Evolutionary conservation across 2,888 invertebrate species (phyloP).

Genomic region (Omphaloscelis lunosa): DNA sequence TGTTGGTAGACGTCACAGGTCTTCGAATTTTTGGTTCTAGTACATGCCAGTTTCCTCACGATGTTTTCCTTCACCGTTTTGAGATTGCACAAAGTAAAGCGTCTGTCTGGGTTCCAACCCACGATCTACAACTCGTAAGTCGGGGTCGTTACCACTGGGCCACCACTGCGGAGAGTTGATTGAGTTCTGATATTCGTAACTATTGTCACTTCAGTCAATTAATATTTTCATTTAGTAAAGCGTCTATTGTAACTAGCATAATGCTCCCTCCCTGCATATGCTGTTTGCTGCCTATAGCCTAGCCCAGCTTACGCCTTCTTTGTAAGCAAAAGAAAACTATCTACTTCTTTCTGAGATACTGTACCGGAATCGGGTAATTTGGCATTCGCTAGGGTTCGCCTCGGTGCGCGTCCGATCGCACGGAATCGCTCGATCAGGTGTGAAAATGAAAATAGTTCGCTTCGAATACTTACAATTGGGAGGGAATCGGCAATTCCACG

Average conservation of each 20-base stretch:
- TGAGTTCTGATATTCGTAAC: not conserved
- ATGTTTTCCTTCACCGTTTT: too few species aligned
- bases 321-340: not conserved
- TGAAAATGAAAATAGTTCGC: constrained; percentile 48
- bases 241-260: not conserved
- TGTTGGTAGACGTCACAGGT: too few species aligned
- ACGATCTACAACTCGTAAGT: too few species aligned
- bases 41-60: too few species aligned
- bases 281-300: not conserved
- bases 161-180: not conserved
- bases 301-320: not conserved
- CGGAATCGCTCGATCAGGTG: constrained; percentile 58
- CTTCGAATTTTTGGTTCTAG: too few species aligned
- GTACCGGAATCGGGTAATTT: constrained; percentile 53
- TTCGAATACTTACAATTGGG: constrained; percentile 29
- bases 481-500: not conserved
- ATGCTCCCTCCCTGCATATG: not conserved
- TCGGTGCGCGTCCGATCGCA: constrained; percentile 29
- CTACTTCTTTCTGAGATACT: constrained; percentile 12
- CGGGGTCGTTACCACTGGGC: not conserved
- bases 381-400: constrained; percentile 38
- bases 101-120: too few species aligned
- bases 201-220: not conserved
- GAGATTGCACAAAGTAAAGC: too few species aligned
- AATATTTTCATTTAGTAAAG: not conserved